These are phyloP conservation scores for Opisthograptis luteolata DNA, from an alignment of 2,888 invertebrate species.

Conservation along the genomic window DNA sequence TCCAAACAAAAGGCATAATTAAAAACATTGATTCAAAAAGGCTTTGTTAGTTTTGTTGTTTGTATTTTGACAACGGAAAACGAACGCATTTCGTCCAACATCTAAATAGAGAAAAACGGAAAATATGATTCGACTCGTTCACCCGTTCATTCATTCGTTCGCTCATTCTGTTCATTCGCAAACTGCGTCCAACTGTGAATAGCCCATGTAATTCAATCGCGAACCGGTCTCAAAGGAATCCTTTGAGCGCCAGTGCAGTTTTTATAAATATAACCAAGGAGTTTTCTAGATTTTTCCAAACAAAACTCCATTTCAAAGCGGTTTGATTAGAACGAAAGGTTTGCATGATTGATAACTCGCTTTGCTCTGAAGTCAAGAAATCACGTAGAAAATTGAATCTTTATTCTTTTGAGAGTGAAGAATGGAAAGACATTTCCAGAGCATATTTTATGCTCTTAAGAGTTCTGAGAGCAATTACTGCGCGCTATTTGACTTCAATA, in stretches of 20 bases:
- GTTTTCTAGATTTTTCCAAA: slow-evolving; percentile 30
- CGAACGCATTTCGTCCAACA: too few relatives aligned
- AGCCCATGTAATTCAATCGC: slow-evolving; percentile 47
- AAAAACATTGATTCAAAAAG: too few relatives aligned
- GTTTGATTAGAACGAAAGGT: slow-evolving; percentile 14
- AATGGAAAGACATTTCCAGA: too few relatives aligned
- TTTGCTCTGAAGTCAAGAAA: slow-evolving; percentile 1
- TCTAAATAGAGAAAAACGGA: too few relatives aligned
- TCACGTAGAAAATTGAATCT: slow-evolving; percentile 6
- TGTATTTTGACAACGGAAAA: too few relatives aligned
- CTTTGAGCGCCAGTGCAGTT: slow-evolving; percentile 29
- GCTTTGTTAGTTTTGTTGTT: too few relatives aligned
- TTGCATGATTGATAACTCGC: slow-evolving; percentile 15
- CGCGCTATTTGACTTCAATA: too few relatives aligned
- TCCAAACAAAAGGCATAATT: too few relatives aligned
- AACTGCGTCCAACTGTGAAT: slow-evolving; percentile 40
- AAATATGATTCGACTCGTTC: slow-evolving; percentile 44
- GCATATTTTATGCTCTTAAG: not conserved
- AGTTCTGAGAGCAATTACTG: too few relatives aligned
- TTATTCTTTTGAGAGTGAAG: too few relatives aligned
- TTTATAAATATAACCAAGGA: too few relatives aligned
- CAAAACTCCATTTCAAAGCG: slow-evolving; percentile 30
- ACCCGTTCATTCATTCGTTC: slow-evolving; percentile 42
- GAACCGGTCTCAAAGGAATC: slow-evolving; percentile 41
- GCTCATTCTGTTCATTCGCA: slow-evolving; percentile 6